Evolutionary conservation across 2,797 vertebrate genomes (phyloP), one percentile per base, ranked within the genome.

Genomic region (Phoeniculus purpureus): DNA sequence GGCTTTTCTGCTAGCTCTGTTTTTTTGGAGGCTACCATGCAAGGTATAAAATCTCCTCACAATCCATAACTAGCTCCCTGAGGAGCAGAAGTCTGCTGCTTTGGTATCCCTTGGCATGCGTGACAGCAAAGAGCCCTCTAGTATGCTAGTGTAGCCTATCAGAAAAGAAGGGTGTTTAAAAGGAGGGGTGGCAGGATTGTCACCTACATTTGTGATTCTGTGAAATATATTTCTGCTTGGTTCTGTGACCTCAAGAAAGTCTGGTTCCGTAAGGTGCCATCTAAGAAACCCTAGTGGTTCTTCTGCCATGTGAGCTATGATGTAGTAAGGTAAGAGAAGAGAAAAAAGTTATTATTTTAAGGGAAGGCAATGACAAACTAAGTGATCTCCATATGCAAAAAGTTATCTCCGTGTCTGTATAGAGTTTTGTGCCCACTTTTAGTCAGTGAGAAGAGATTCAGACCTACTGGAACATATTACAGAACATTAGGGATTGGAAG

Each of bases 1-100:
- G 85, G 94, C 80, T 93, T 78, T 92, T 91, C 72, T 91, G 72
- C 84, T 80, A 9, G 1, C 58, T 61, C 65, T 75, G 7, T 5
- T 40, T 79, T 89, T 94, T 81, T 74, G 21, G 47, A 78, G 40
- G 78, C 51, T 72, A 18, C 50, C 16, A 5, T 8, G 31, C 52
- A 83, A 62, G 23, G 40, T 22, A 37, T 3, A 58, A 59, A 68
- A 61, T 87, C 62, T 90, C 48, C 31, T 68, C 83, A 48, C 56
- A 78, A 10, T 22, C 20, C 50, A 12, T 51, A 84, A 20, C 56
- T 50, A 56, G 18, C 16, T 82, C 47, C 23, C 55, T 68, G 65
- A 9, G 37, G 64, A 25, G 60, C 56, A 31, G 27, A 80, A 87
- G 7, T 37, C 74, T 23, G 17, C 50, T 55, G 22, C 3, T 2